Evolutionary conservation across 2,888 invertebrate genomes (phyloP), one percentile per base, ranked within the genome.

Genomic region (Coenonympha glycerion): DNA sequence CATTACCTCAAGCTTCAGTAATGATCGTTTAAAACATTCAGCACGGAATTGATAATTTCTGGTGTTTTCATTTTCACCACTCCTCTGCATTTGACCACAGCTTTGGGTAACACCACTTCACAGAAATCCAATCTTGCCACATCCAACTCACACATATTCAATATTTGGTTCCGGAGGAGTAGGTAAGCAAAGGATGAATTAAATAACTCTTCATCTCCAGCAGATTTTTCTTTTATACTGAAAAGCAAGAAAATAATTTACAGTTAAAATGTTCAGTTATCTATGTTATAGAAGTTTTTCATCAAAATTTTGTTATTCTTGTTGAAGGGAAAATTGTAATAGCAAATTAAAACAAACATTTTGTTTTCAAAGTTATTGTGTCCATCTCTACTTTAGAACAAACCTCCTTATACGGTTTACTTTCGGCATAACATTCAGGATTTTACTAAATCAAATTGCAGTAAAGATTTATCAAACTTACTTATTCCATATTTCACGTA

Each of bases 51-150:
- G 0, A 87, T 74, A 18, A 74, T 63, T 61, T 85, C 83, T 1
- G 81, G 76, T 1, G 80, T 81, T 47, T 80, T 85, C 79, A 87
- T 76, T 57, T 80, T 85, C 0, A 87, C 68, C 18, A 64, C 58
- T 4, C 87, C 87, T 52, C 61, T 74, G 47, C 59, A 69, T 60
- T 80, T 86, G 0, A 86, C 71, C 55, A 75, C 79, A 3, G 82
- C 79, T 62, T 73, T 82, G 0, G 83, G 75, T 42, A 81, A 60
- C n/a, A 61, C 64, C 3, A 88, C 62, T 59, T 79, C 79, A 46
- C 64, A 70, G 18, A 88, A 59, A 42, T 82, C 74, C 53, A 84
- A 71, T 16, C 71, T 65, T 2, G 75, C 72, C 21, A 87, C 66
- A 46, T 88, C 82, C 19, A 87, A 53, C 39, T 57, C 63, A 0